Base-by-base conservation (phyloP, 2,888 invertebrate genomes). In the Bellardia bayeri region DNA sequence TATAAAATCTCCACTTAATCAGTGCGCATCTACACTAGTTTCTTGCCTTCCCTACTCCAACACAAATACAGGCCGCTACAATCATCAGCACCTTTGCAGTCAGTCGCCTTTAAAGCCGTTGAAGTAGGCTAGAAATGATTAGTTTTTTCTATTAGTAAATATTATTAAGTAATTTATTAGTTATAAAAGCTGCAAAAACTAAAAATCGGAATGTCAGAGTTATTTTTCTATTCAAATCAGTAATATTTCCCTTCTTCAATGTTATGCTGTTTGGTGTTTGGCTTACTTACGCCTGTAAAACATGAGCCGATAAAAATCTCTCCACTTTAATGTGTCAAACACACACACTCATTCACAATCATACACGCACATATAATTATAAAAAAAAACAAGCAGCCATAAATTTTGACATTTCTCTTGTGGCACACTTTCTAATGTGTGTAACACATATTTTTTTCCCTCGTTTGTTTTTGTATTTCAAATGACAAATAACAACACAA, bases 321-420 rank as follows among this genome's bases (percentile, higher is more conserved):
- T 85, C 85, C 85, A 75, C 54, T 74, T 56, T 63, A 71, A 71
- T 83, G 54, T 76, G 69, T 16, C 76, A 64, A 16, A 49, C 11
- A 72, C 56, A 37, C 30, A 64, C 11, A 79, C 64, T 49, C 16
- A 49, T 11, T 37, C 66, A 45, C 56, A 56, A 30, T 37, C 6
- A 51, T 30, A 16, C 6, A 13, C 71, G 33, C 9, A 42, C 40
- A 56, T 3, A 61, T 9, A 45, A 45, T 40, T 13, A 33, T 14
- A 58, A 42, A 14, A 30, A 61, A 58, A 76, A 58, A 76, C 58
- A 79, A 56, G 49, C 51, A 85, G 79, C 69, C 63, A 87, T 79
- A 82, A 79, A 85, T 85, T 87, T 82, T 87, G 85, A 87, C 87
- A 85, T 79, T 87, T 85, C 85, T 82, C 85, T 85, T 79, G 82